Evolutionary conservation across 2,888 invertebrate species (phyloP).

Genomic region (Bugula neritina): DNA sequence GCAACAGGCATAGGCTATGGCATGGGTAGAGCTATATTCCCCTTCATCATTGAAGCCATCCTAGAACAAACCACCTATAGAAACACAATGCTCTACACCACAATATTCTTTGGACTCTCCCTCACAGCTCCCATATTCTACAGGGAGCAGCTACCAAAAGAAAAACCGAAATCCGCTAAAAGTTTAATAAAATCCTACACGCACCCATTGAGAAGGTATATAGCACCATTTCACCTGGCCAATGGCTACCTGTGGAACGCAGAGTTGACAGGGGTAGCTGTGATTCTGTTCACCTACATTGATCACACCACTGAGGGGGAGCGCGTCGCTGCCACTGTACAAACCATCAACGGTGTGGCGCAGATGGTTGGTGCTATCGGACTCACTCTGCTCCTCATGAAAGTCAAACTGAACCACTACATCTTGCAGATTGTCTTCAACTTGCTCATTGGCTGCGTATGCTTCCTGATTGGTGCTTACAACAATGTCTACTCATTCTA

Average conservation of each 20-base stretch:
- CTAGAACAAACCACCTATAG: conserved; percentile 4
- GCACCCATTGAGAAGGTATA: conserved; percentile 3
- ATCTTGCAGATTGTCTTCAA: conserved; percentile 20
- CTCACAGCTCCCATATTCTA: not conserved
- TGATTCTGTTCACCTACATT: conserved; percentile 22
- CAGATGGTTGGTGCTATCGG: conserved; percentile 8
- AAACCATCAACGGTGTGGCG: conserved; percentile 13
- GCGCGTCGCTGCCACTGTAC: not conserved
- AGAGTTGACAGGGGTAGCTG: conserved; percentile 21
- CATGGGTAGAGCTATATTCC: conserved; percentile 11
- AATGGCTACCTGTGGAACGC: conserved; percentile 25
- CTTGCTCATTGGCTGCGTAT: not conserved
- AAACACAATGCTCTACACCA: conserved; percentile 4
- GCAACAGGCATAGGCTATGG: conserved; percentile 18
- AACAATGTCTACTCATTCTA: conserved; percentile 10
- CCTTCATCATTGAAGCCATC: not conserved
- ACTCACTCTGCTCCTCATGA: conserved; percentile 15
- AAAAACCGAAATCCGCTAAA: not conserved
- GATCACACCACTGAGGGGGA: not conserved
- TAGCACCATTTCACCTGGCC: conserved; percentile 4
- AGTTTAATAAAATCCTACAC: not conserved
- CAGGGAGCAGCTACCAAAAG: conserved; percentile 21
- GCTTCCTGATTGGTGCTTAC: conserved; percentile 3
- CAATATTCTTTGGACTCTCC: not conserved
- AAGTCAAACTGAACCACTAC: conserved; percentile 25